phyloP scores from a whole-genome alignment of 2,113 vertebrate species.

The Amphiprion percula region DNA sequence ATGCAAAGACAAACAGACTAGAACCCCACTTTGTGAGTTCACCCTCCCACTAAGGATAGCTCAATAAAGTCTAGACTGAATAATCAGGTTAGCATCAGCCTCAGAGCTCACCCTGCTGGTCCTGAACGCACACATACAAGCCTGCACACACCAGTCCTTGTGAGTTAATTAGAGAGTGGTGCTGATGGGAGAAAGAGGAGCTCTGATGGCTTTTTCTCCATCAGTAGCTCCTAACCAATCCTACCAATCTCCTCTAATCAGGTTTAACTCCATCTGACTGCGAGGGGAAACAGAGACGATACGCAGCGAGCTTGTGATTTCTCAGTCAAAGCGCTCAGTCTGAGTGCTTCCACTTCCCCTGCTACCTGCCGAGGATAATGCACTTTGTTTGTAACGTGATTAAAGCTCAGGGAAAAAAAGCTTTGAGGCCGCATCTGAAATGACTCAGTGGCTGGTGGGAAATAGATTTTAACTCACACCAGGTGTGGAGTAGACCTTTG shows the following conservation, averaged over 20 bases:
- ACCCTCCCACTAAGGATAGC: not conserved
- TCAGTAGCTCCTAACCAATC: slow-evolving; percentile 55
- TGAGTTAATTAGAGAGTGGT: slow-evolving; percentile 55
- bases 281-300: not conserved
- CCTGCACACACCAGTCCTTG: not conserved
- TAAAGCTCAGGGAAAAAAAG: slow-evolving; percentile 52
- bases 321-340: slow-evolving; percentile 43
- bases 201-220: slow-evolving; percentile 40
- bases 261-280: slow-evolving; percentile 62
- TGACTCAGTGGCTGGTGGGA: slow-evolving; percentile 19
- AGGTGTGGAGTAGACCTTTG: not conserved
- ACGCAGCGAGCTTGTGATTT: slow-evolving; percentile 42
- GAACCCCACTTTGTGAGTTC: not conserved
- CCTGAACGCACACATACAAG: not conserved
- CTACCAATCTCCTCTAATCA: slow-evolving; percentile 69
- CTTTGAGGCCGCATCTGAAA: slow-evolving; percentile 52
- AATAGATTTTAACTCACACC: slow-evolving; percentile 38
- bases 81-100: slow-evolving; percentile 24
- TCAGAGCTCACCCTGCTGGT: slow-evolving; percentile 12
- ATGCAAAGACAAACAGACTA: slow-evolving; percentile 20
- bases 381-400: slow-evolving; percentile 70
- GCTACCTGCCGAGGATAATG: slow-evolving; percentile 66
- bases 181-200: slow-evolving; percentile 33
- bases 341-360: slow-evolving; percentile 62
- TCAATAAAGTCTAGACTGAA: slow-evolving; percentile 10